phyloP scores from a whole-genome alignment of 2,888 invertebrate species.

The Melinaea menophilus region DNA sequence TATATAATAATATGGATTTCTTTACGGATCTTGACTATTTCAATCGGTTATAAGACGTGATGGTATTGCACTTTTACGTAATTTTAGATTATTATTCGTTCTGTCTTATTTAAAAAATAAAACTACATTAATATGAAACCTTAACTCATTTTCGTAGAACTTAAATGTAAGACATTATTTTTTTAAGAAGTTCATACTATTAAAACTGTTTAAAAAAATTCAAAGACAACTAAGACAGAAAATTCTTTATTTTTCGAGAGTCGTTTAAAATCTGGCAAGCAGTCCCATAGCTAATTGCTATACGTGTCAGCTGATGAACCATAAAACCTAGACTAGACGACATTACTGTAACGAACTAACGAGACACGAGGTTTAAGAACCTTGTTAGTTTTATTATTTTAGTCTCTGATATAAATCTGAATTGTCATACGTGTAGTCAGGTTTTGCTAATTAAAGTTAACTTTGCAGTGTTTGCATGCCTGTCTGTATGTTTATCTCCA shows the following conservation, averaged over 20 bases:
- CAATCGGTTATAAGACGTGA: neutral
- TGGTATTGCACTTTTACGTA: neutral
- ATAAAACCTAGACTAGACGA: too few species aligned
- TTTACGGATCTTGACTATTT: constrained; percentile 1
- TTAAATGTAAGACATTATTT: too few species aligned
- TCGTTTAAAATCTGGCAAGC: too few species aligned
- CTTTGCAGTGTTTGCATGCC: constrained; percentile 21
- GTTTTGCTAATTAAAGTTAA: constrained; percentile 51
- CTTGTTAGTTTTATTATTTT: constrained; percentile 25
- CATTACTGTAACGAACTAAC: constrained; percentile 5
- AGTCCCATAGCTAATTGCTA: too few species aligned
- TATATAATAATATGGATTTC: neutral
- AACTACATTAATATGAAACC: too few species aligned
- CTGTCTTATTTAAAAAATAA: too few species aligned
- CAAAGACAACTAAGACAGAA: neutral
- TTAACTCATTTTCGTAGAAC: too few species aligned
- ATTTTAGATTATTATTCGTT: neutral
- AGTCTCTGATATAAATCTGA: constrained; percentile 26
- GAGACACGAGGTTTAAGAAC: constrained; percentile 15
- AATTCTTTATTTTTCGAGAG: too few species aligned
- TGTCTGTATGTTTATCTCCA: constrained; percentile 26
- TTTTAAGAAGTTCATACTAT: too few species aligned
- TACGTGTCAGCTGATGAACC: too few species aligned
- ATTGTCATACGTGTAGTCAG: constrained; percentile 40
- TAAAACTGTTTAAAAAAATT: neutral